A percentile compares a stretch with the other conserved stretches of the same genome.
These are phyloP conservation scores for Solea senegalensis DNA, from an alignment of 2,113 vertebrate genomes.

Conservation along the genomic window DNA sequence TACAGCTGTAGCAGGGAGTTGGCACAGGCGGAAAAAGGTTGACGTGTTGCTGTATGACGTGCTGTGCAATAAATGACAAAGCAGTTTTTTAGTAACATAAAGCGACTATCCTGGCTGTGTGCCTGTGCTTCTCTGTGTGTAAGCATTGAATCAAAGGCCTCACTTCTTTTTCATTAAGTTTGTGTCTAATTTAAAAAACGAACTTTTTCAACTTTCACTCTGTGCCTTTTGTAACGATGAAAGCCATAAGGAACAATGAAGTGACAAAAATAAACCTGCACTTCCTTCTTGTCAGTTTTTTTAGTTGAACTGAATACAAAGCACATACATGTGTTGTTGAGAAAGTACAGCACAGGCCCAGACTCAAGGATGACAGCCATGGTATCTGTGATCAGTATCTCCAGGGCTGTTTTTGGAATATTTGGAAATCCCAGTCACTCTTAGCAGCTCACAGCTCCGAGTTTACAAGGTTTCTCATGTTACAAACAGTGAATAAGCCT, in stretches of 20 bases:
- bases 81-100: no score
- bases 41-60: neutral
- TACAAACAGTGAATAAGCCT: neutral
- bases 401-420: neutral
- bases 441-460: neutral
- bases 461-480: neutral
- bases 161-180: neutral
- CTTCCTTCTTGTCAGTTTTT: conserved; percentile 8
- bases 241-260: neutral
- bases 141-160: no score
- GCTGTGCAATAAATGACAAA: neutral
- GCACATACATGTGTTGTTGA: neutral
- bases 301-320: conserved; percentile 17
- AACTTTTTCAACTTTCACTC: neutral
- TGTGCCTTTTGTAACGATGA: fast-evolving
- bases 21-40: neutral
- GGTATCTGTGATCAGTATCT: neutral
- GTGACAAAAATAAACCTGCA: neutral
- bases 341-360: conserved; percentile 2
- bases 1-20: conserved; percentile 1
- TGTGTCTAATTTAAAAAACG: neutral
- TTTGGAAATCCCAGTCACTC: neutral
- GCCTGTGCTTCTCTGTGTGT: no score
- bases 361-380: neutral
- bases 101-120: no score